Base-by-base conservation (phyloP, 1,140 invertebrate species). In the Whitmania pigra region DNA sequence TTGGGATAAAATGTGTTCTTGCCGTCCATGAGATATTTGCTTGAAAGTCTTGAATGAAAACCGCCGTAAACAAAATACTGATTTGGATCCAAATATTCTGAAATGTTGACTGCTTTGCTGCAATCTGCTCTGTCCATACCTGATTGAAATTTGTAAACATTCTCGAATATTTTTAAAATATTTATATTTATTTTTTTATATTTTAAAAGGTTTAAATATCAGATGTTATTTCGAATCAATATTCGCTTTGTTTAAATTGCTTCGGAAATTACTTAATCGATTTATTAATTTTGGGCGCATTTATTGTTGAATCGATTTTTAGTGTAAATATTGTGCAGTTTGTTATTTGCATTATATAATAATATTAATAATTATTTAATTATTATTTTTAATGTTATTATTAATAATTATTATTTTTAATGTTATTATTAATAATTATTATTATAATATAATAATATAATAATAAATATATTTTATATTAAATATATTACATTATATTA, bases 71-170 rank as follows among this genome's bases (percentile, higher is more conserved):
- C 27, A n/a, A 53, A 71, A 36, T 67, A 69, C 31, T 71, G 29
- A 27, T 54, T 53, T 13, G 72, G 31, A 20, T 75, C 68, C 17
- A 78, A 53, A 71, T 75, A 77, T 53, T 75, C 72, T 13, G 67
- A 71, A 18, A 78, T 71, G 5, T 66, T 69, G 20, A 78, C 74
- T 25, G 75, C 25, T 22, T 72, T 69, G 49, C 74, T 66, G 72
- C 78, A 79, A 13, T 71, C 71, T 6, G 63, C 76, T 20, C 72
- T 71, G 17, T 74, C 71, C 77, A 79, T 78, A 11, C 78, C 78
- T 79, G 49, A 6, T 68, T 63, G 17, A 18, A 69, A 49, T 25
- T 22, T 36, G 0, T 3, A 13, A 49, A 49, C 43, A 49, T 17
- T 11, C 9, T 49, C 43, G 13, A 17, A 5, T 49, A 15, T 49